Conservation (phyloP, 1,140 invertebrate genomes). For the Aphidius ervi region DNA sequence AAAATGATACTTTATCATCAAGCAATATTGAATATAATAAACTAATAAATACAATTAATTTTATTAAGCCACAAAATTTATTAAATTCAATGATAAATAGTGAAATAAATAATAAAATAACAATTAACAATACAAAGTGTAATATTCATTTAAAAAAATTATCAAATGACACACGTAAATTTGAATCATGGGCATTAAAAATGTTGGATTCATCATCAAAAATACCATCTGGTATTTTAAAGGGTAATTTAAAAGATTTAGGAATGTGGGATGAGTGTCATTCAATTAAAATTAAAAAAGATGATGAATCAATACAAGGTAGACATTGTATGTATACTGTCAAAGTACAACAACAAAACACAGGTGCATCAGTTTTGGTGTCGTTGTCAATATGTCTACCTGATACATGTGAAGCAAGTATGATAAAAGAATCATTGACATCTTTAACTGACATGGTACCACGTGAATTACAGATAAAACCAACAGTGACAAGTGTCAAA, state of each 20-base stretch:
- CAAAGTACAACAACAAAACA: background rate
- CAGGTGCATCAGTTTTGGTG: slow-evolving; percentile 3
- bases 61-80: background rate
- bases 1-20: background rate
- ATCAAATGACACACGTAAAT: background rate
- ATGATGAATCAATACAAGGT: slow-evolving; percentile 18
- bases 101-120: background rate
- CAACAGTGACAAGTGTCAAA: background rate
- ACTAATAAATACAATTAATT: background rate
- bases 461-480: background rate
- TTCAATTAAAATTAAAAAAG: slow-evolving; percentile 10
- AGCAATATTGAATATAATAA: too few species aligned
- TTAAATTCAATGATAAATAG: background rate
- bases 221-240: slow-evolving; percentile 36
- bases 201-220: slow-evolving; percentile 42
- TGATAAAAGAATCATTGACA: slow-evolving; percentile 10
- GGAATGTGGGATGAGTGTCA: slow-evolving; percentile 44
- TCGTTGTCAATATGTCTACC: slow-evolving; percentile 29
- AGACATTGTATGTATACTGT: slow-evolving; percentile 29
- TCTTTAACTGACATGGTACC: background rate
- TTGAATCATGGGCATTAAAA: slow-evolving; percentile 24
- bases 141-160: background rate
- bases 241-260: slow-evolving; percentile 36
- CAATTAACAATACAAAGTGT: background rate
- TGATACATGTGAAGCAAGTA: slow-evolving; percentile 15